Evolutionary conservation across 2,113 vertebrate genomes (phyloP).

Genomic region (Aramus guarauna): DNA sequence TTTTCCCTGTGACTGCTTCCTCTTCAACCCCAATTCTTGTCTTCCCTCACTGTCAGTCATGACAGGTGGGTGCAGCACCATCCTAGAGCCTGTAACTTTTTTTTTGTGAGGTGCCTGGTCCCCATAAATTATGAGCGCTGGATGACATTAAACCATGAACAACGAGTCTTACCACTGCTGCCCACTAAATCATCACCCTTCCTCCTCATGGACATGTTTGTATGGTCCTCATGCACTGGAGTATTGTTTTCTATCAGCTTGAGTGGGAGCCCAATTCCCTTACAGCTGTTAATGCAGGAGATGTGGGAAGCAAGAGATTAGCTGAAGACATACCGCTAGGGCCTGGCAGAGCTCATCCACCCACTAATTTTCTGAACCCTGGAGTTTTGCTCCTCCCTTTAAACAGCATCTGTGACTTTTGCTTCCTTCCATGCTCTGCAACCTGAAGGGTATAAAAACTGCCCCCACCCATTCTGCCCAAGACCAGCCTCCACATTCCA

Average conservation of each 20-base stretch:
- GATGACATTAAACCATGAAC: neutral
- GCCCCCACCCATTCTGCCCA: neutral
- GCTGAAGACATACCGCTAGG: neutral
- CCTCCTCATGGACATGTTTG: neutral
- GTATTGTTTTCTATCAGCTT: neutral
- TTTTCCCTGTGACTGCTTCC: neutral
- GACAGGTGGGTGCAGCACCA: neutral
- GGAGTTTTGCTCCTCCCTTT: neutral
- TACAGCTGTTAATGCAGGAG: neutral
- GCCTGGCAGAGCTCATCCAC: neutral
- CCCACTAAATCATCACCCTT: neutral
- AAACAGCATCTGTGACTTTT: neutral
- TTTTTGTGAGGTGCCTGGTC: neutral
- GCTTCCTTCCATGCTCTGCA: neutral
- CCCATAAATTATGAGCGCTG: neutral
- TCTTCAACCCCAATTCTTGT: neutral
- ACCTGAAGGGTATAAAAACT: neutral
- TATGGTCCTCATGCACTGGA: neutral
- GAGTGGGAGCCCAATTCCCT: neutral
- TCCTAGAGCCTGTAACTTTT: neutral
- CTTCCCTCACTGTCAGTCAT: rapidly evolving
- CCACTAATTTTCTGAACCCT: neutral
- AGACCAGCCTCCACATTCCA: neutral
- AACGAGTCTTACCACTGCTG: neutral
- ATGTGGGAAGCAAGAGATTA: neutral